Evolutionary conservation across 2,113 vertebrate species (phyloP).

Genomic region (Burhinus bistriatus): DNA sequence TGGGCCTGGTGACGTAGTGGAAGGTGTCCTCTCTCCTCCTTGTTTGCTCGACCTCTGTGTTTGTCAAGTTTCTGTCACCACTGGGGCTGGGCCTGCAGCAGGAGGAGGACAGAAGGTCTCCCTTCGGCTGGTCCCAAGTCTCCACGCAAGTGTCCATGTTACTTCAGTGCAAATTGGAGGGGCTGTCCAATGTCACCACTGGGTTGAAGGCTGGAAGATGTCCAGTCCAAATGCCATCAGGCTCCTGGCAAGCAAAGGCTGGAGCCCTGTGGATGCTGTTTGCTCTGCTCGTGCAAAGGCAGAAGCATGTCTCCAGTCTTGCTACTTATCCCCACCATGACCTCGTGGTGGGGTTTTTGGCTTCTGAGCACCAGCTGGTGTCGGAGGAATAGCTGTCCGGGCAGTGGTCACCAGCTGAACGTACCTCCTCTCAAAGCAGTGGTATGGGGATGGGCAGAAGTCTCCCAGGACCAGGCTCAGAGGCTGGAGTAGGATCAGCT

Average conservation of each 20-base stretch:
- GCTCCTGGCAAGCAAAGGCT: neutral
- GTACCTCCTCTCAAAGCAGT: neutral
- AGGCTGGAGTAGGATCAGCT: neutral
- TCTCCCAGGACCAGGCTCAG: neutral
- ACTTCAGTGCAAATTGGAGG: neutral
- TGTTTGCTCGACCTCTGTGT: neutral
- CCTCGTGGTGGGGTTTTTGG: neutral
- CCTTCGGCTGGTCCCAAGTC: neutral
- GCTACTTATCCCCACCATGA: neutral
- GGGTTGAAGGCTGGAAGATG: neutral
- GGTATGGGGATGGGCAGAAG: neutral
- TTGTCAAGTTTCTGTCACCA: rapidly evolving
- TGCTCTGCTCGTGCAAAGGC: neutral
- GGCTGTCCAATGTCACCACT: neutral
- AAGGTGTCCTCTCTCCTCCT: neutral
- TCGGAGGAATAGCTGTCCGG: neutral
- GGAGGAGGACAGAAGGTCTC: neutral
- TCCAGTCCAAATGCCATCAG: neutral
- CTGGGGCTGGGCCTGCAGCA: neutral
- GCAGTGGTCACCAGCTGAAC: neutral
- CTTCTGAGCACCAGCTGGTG: neutral
- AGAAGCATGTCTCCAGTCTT: neutral
- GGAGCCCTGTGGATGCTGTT: neutral
- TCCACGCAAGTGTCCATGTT: no score
- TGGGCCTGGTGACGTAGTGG: neutral